Conservation (phyloP, 2,113 vertebrate species). For the Anhinga anhinga region DNA sequence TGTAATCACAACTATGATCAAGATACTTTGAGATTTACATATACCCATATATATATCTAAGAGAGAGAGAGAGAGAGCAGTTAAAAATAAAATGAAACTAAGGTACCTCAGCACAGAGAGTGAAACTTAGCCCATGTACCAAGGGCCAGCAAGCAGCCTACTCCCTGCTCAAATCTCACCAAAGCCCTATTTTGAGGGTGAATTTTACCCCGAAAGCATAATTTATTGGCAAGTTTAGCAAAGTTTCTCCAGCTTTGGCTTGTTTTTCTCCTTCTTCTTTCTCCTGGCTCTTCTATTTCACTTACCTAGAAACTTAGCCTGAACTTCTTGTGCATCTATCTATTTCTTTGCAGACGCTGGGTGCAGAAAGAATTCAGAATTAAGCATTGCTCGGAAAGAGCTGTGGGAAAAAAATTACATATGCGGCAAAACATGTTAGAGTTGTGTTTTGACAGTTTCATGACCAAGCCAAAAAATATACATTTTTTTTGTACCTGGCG, state of each 20-base stretch:
- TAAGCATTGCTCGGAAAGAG: conserved; percentile 3
- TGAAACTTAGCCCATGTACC: background rate
- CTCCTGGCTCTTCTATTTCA: background rate
- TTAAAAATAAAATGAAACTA: background rate
- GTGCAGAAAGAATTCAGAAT: conserved; percentile 38
- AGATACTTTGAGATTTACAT: conserved; percentile 62
- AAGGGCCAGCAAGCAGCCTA: background rate
- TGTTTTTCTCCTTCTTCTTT: background rate
- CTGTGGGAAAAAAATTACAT: conserved; percentile 63
- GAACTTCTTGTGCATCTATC: background rate
- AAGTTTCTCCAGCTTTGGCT: background rate
- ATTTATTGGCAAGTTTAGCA: background rate
- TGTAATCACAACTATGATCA: conserved; percentile 71
- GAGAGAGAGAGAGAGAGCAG: background rate
- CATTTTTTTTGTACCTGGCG: conserved; percentile 47
- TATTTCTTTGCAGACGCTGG: background rate
- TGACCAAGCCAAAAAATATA: conserved; percentile 63
- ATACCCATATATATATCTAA: background rate
- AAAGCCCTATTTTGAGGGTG: background rate
- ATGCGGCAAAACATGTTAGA: conserved; percentile 58
- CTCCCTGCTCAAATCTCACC: background rate
- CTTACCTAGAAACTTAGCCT: background rate
- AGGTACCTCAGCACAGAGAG: background rate
- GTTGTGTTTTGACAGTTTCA: conserved; percentile 58
- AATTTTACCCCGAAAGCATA: background rate